Evolutionary conservation across 2,888 invertebrate genomes (phyloP), one percentile per base, ranked within the genome.

Genomic region (Aphelenchoides bicaudatus): DNA sequence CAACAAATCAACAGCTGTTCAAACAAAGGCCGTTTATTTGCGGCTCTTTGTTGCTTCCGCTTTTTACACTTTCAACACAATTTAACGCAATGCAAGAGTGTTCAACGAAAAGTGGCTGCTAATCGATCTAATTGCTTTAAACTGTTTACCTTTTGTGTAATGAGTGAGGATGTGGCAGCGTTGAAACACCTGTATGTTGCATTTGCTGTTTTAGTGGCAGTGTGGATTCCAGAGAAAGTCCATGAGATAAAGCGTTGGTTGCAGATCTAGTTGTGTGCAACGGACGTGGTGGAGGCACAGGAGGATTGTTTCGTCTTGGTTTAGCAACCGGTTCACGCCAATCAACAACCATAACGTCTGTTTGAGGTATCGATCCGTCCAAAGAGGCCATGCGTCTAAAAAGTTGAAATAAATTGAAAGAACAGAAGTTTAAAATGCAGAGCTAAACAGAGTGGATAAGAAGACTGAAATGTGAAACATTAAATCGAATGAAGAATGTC

Each of bases 251-350:
- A 4, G 60, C 60, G 37, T 60, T 58, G n/a, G 59, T 30, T 1
- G 60, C 60, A 1, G 60, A 60, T 21, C 39, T 31, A 4, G 61
- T 52, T 31, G 60, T 28, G 49, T 61, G 60, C 1, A 60, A 31
- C 27, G 61, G 61, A 5, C 60, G 50, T 1, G 60, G 60, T 5
- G 19, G 55, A 10, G 49, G 43, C 16, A 21, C 16, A n/a, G 10
- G 10, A n/a, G n/a, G n/a, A n/a, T n/a, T n/a, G n/a, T n/a, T n/a
- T 21, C 43, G 43, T 10, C 43, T 19, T 8, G 43, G 10, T 43
- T 43, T 43, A 25, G 43, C 23, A 10, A n/a, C n/a, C 34, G 34
- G 34, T n/a, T 43, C 43, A 6, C 21, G 10, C 25, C 43, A 8
- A 8, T 6, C 16, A 25, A 21, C 43, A 19, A 43, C 43, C 13